Percentiles rank a stretch among this genome's conserved stretches.
phyloP scores from a whole-genome alignment of 2,113 vertebrate species.

The Pelecanus crispus region DNA sequence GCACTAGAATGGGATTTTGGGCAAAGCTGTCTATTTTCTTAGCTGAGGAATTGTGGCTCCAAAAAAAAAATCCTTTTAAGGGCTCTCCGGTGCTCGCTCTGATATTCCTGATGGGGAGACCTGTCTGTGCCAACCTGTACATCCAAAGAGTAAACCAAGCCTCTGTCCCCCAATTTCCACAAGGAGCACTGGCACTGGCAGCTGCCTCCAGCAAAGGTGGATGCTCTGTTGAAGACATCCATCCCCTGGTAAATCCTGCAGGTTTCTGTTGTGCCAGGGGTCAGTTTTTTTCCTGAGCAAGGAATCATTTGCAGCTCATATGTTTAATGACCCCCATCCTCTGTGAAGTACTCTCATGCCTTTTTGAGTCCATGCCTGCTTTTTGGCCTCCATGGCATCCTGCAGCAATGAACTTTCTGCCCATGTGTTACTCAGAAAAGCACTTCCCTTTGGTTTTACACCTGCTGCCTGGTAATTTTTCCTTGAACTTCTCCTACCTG shows the following conservation, averaged over 20 bases:
- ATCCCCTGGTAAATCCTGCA: background rate
- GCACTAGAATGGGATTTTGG: background rate
- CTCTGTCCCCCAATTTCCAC: rapidly evolving
- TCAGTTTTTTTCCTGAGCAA: background rate
- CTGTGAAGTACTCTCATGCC: background rate
- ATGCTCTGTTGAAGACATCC: background rate
- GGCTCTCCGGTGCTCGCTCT: background rate
- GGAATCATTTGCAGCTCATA: background rate
- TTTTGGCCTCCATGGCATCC: background rate
- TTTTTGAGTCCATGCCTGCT: background rate
- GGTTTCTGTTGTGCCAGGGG: background rate
- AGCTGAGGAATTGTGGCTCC: background rate
- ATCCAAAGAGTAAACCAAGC: background rate
- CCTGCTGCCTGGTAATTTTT: background rate
- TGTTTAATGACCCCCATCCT: background rate
- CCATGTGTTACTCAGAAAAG: background rate
- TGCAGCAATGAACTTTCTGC: background rate
- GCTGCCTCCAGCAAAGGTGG: background rate
- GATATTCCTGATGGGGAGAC: background rate
- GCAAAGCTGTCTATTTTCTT: background rate
- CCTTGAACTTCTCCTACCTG: conserved; percentile 49
- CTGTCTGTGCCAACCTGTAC: background rate
- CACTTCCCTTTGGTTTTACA: background rate
- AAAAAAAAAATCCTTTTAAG: background rate
- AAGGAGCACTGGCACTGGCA: rapidly evolving